Conservation (phyloP, 2,113 vertebrate genomes). For the Anolis sagrei region DNA sequence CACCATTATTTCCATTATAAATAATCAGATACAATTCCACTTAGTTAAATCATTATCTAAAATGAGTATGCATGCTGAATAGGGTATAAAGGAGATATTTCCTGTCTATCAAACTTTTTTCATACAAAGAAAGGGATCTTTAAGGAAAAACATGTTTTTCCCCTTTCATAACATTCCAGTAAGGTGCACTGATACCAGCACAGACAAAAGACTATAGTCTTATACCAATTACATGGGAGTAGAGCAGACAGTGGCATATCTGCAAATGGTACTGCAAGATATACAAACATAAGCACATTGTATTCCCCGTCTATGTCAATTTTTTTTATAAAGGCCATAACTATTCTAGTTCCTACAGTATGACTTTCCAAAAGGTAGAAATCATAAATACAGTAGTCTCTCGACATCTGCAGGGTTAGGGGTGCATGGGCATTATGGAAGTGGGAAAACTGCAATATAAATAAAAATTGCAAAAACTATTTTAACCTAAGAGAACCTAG, state of each 20-base stretch:
- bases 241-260: neutral
- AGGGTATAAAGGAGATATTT: neutral
- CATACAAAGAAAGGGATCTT: neutral
- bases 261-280: neutral
- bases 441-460: no score
- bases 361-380: no score
- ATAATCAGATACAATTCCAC: neutral
- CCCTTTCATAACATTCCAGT: constrained; percentile 8
- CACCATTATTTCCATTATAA: constrained; percentile 16
- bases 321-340: no score
- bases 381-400: no score
- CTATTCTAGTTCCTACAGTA: no score
- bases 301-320: no score
- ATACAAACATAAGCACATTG: no score
- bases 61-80: neutral
- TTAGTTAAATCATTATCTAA: neutral
- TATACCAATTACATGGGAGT: neutral
- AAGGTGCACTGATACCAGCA: constrained; percentile 8
- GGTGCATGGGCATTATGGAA: no score
- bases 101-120: neutral
- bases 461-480: no score
- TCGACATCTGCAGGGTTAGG: no score
- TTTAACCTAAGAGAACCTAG: no score
- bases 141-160: constrained; percentile 6
- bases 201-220: neutral